These are phyloP conservation scores for Circaetus cinerascens DNA, from an alignment of 2,113 vertebrate species.

Conservation along the genomic window DNA sequence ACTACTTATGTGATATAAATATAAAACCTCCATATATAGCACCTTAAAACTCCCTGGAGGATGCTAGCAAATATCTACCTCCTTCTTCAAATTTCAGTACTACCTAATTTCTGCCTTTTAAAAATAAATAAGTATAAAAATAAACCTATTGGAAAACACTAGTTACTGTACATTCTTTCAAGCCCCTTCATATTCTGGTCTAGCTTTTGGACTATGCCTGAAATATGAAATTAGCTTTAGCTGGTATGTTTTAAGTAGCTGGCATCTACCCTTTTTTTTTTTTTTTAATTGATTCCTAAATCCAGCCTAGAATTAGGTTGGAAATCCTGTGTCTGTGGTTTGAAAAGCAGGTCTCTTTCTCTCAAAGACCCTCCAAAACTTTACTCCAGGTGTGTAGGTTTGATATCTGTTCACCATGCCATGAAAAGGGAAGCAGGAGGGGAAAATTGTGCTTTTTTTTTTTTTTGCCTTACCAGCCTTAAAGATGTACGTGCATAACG, in stretches of 20 bases:
- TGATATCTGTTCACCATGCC: neutral
- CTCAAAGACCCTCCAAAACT: neutral
- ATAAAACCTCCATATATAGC: neutral
- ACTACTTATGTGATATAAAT: neutral
- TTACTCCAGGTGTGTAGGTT: neutral
- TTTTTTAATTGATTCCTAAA: neutral
- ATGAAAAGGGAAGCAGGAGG: neutral
- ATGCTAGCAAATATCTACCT: neutral
- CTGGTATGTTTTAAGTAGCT: neutral
- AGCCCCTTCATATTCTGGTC: neutral
- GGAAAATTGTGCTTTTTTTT: neutral
- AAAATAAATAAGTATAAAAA: neutral
- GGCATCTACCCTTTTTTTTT: neutral
- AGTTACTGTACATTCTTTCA: neutral
- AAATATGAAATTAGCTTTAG: neutral
- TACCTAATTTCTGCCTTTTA: neutral
- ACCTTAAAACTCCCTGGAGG: neutral
- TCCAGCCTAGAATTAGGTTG: neutral
- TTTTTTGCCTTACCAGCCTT: neutral
- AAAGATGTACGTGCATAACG: fast-evolving
- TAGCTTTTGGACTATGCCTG: neutral
- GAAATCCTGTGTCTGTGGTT: neutral
- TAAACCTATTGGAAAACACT: neutral
- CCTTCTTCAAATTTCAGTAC: neutral
- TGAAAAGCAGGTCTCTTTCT: neutral